These are phyloP conservation scores for Scaptomyza cyrtandrae DNA, from an alignment of 2,888 invertebrate species.

Conservation along the genomic window DNA sequence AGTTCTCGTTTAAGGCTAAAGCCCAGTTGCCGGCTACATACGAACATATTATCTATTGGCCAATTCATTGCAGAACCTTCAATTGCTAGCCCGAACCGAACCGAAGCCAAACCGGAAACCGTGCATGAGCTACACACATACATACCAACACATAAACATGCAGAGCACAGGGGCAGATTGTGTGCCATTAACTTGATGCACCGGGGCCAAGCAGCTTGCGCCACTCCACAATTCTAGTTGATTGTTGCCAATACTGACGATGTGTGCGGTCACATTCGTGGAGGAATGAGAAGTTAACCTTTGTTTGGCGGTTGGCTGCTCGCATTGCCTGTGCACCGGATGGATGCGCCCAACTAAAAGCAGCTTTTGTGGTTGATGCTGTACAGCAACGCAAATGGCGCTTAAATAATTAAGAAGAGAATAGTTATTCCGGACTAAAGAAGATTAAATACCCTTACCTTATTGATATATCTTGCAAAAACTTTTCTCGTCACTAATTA, in stretches of 20 bases:
- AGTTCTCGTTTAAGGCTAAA: slow-evolving; percentile 33
- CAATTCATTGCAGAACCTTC: slow-evolving; percentile 81
- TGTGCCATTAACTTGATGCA: slow-evolving; percentile 72
- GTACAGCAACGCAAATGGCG: slow-evolving; percentile 49
- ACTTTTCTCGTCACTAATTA: not conserved
- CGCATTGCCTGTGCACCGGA: slow-evolving; percentile 52
- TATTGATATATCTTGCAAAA: too few species aligned
- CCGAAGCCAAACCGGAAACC: slow-evolving; percentile 24
- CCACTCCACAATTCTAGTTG: slow-evolving; percentile 45
- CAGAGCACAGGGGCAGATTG: slow-evolving; percentile 61
- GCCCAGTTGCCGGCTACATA: slow-evolving; percentile 25
- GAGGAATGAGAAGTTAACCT: slow-evolving; percentile 50
- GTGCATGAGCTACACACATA: slow-evolving; percentile 1
- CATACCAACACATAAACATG: slow-evolving; percentile 20
- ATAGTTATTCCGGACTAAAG: not conserved
- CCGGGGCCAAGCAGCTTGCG: slow-evolving; percentile 32
- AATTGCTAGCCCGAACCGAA: slow-evolving; percentile 20
- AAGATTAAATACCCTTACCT: not conserved
- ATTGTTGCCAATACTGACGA: slow-evolving; percentile 35
- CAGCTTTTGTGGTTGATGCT: slow-evolving; percentile 65
- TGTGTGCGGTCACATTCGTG: slow-evolving; percentile 44
- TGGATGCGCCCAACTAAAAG: slow-evolving; percentile 51
- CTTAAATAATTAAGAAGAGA: slow-evolving; percentile 62
- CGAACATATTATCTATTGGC: slow-evolving; percentile 69
- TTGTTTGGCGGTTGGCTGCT: slow-evolving; percentile 57